These are phyloP conservation scores for Xenus cinereus DNA, from an alignment of 2,113 vertebrate species.

Conservation along the genomic window DNA sequence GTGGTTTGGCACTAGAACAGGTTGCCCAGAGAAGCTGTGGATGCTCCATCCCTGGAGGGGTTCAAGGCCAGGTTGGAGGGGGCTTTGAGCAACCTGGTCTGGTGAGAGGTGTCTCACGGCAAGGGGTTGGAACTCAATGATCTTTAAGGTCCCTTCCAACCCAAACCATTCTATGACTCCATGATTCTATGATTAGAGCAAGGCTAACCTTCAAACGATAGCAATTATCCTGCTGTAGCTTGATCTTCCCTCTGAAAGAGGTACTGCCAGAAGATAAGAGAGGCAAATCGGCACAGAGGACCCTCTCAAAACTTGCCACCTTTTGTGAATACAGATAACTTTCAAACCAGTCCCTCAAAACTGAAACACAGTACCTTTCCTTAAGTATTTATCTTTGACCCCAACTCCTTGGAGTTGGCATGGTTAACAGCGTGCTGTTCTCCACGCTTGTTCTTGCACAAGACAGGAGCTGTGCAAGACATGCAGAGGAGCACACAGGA, in stretches of 20 bases:
- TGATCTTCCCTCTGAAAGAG: neutral
- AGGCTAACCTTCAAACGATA: neutral
- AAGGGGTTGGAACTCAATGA: neutral
- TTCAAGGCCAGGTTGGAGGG: neutral
- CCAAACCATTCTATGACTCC: neutral
- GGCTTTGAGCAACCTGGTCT: neutral
- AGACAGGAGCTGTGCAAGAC: neutral
- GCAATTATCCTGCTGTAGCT: neutral
- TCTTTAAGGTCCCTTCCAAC: neutral
- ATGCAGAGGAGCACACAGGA: neutral
- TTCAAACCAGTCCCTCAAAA: neutral
- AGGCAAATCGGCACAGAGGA: neutral
- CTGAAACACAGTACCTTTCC: neutral
- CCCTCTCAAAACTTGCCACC: neutral
- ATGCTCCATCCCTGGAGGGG: neutral
- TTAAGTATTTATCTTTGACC: neutral
- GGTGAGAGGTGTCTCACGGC: neutral
- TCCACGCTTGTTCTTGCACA: neutral
- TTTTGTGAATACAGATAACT: neutral
- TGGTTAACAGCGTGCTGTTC: rapidly evolving
- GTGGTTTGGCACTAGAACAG: neutral
- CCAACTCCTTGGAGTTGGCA: neutral
- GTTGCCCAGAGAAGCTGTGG: neutral
- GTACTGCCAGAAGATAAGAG: neutral
- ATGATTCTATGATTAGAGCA: neutral